Evolutionary conservation across 1,140 invertebrate species (phyloP).

Genomic region (Apis cerana): DNA sequence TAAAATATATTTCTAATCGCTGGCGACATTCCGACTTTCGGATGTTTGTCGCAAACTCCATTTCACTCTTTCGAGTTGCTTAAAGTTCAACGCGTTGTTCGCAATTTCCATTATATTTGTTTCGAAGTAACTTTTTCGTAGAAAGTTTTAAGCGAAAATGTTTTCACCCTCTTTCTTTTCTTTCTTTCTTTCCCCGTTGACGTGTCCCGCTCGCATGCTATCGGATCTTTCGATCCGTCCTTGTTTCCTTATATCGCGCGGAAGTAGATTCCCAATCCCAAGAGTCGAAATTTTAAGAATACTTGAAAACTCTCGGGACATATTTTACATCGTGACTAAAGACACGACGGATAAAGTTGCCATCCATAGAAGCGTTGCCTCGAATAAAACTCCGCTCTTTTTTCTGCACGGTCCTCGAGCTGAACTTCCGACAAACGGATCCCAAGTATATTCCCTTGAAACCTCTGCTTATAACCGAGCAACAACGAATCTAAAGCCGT

Average conservation of each 20-base stretch:
- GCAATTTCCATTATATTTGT: constrained; percentile 58
- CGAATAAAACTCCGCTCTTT: background rate
- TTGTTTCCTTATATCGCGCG: constrained; percentile 12
- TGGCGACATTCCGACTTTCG: background rate
- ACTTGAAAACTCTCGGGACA: constrained; percentile 30
- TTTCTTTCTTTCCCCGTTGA: background rate
- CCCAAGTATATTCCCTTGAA: background rate
- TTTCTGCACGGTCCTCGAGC: background rate
- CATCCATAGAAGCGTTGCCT: background rate
- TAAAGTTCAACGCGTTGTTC: constrained; percentile 38
- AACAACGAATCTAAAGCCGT: background rate
- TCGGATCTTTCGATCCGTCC: constrained; percentile 18
- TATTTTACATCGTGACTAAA: constrained; percentile 4
- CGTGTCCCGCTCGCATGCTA: constrained; percentile 18
- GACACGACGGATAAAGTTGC: constrained; percentile 1
- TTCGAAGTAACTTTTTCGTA: constrained; percentile 22
- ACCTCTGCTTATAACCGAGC: background rate
- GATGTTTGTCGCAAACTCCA: constrained; percentile 20
- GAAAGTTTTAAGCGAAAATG: constrained; percentile 45
- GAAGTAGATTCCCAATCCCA: constrained; percentile 3
- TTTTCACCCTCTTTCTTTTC: constrained; percentile 25
- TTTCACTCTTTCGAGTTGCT: background rate
- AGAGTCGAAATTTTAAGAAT: constrained; percentile 23
- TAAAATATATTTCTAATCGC: background rate
- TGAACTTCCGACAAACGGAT: background rate